phyloP scores from a whole-genome alignment of 2,888 invertebrate species.

The Cheiracanthium punctorium region DNA sequence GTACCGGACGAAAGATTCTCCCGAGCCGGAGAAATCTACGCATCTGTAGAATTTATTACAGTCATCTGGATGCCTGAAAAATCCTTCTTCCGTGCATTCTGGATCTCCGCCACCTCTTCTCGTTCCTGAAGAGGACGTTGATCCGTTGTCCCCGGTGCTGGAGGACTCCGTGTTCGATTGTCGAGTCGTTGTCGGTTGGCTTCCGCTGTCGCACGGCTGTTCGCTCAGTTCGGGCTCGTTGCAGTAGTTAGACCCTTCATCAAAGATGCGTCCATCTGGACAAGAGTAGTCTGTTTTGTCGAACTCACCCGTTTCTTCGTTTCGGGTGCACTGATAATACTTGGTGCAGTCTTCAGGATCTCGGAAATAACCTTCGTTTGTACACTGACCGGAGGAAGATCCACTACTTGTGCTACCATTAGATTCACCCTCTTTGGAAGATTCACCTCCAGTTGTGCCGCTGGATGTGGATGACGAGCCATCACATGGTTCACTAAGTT shows the following conservation, averaged over 20 bases:
- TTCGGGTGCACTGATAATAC: conserved; percentile 47
- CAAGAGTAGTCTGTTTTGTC: conserved; percentile 43
- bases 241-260: conserved; percentile 49
- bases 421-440: conserved; percentile 1
- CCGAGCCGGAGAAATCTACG: conserved; percentile 62
- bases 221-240: conserved; percentile 56
- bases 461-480: background rate
- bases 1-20: conserved; percentile 62
- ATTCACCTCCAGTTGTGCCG: background rate
- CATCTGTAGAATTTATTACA: conserved; percentile 72
- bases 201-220: conserved; percentile 59
- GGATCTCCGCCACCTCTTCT: conserved; percentile 19
- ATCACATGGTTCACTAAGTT: conserved; percentile 45
- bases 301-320: conserved; percentile 32
- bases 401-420: background rate
- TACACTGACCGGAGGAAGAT: conserved; percentile 42
- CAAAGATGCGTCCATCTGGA: conserved; percentile 55
- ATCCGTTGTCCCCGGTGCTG: background rate
- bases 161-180: background rate
- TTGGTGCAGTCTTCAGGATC: conserved; percentile 53
- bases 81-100: conserved; percentile 64
- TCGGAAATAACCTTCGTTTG: conserved; percentile 70
- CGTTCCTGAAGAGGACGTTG: conserved; percentile 5
- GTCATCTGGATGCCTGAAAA: conserved; percentile 71
- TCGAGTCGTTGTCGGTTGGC: background rate